These are phyloP conservation scores for Coryphaenoides rupestris DNA, from an alignment of 2,113 vertebrate genomes.

Conservation along the genomic window DNA sequence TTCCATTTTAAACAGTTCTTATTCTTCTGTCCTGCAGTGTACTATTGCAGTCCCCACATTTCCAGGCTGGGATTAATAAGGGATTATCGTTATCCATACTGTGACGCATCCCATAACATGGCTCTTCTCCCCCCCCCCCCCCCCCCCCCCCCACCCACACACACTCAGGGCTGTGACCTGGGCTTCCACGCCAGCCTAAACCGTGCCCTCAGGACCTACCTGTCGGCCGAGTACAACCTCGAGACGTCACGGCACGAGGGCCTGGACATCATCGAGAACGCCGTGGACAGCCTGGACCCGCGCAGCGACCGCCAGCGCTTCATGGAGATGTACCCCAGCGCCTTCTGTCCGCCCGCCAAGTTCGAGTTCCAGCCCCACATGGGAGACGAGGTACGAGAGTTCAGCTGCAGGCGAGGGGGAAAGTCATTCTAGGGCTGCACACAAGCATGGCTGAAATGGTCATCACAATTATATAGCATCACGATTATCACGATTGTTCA, in stretches of 20 bases:
- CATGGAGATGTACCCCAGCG: conserved; percentile 96
- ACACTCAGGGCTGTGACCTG: conserved; percentile 91
- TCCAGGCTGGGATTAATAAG: not conserved
- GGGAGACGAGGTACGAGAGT: conserved; percentile 89
- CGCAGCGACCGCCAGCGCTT: conserved; percentile 95
- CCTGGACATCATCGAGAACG: conserved; percentile 96
- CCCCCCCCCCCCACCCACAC: too few relatives aligned
- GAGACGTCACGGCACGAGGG: conserved; percentile 98
- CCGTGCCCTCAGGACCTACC: conserved; percentile 91
- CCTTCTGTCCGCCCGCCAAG: conserved; percentile 93
- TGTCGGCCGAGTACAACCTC: conserved; percentile 96
- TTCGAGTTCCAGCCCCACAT: conserved; percentile 98
- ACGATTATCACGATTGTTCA: too few relatives aligned
- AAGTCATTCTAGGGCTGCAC: too few relatives aligned
- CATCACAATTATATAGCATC: too few relatives aligned
- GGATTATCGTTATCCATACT: not conserved
- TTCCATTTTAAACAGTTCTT: too few relatives aligned
- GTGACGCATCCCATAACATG: not conserved
- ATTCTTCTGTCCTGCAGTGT: too few relatives aligned
- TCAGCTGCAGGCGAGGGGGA: not conserved
- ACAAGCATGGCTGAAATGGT: too few relatives aligned
- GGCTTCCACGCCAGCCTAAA: conserved; percentile 96
- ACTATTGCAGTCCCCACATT: too few relatives aligned
- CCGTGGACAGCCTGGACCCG: conserved; percentile 94
- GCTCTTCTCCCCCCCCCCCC: not conserved